Evolutionary conservation across 2,797 vertebrate genomes (phyloP).

Genomic region (Galaxias olidus): DNA sequence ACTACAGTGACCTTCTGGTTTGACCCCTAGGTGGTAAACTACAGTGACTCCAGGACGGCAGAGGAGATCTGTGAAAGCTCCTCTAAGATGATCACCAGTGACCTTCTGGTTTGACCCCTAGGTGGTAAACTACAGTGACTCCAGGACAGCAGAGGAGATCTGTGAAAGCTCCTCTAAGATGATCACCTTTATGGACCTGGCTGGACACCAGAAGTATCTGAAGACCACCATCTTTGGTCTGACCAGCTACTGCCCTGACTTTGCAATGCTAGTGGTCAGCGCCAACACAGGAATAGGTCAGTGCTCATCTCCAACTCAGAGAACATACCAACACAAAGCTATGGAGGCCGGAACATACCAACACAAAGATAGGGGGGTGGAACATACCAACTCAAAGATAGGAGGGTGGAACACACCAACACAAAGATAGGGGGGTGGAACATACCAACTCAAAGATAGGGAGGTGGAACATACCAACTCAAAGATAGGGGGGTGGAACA

Average conservation of each 20-base stretch:
- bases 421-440: too few species aligned
- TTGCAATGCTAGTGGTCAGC: slow-evolving; percentile 94
- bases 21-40: too few species aligned
- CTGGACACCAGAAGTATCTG: slow-evolving; percentile 96
- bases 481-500: too few species aligned
- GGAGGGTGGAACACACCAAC: too few species aligned
- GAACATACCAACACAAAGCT: too few species aligned
- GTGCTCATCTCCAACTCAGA: neutral
- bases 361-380: too few species aligned
- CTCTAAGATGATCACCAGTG: slow-evolving; percentile 88
- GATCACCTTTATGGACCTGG: slow-evolving; percentile 98
- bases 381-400: too few species aligned
- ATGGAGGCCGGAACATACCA: too few species aligned
- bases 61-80: slow-evolving; percentile 97
- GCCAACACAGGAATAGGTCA: slow-evolving; percentile 97
- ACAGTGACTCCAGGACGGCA: slow-evolving; percentile 74
- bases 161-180: slow-evolving; percentile 97
- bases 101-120: slow-evolving; percentile 40
- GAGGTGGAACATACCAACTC: too few species aligned
- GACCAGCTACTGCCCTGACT: slow-evolving; percentile 96
- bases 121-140: slow-evolving; percentile 98
- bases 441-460: too few species aligned
- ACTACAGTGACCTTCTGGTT: slow-evolving; percentile 83
- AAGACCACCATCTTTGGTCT: slow-evolving; percentile 98
- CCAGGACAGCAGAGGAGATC: slow-evolving; percentile 94